These are phyloP conservation scores for Beris chalybata DNA, from an alignment of 2,888 invertebrate genomes.

Conservation along the genomic window DNA sequence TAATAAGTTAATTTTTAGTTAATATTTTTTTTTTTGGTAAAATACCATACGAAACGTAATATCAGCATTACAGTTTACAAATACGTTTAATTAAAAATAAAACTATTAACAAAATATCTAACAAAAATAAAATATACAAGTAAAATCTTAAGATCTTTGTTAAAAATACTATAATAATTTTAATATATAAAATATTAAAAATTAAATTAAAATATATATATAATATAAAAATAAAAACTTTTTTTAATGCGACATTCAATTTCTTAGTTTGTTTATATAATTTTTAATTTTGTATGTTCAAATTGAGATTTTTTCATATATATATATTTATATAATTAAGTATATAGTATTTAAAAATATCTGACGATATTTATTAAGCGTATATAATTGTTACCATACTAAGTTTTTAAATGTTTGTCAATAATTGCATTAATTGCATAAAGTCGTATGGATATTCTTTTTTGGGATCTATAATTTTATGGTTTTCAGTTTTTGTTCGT, in stretches of 20 bases:
- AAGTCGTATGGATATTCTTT: no score
- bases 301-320: neutral
- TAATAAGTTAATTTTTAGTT: neutral
- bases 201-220: no score
- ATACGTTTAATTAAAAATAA: constrained; percentile 30
- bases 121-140: neutral
- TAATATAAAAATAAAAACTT: no score
- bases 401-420: constrained; percentile 13
- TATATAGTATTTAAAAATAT: constrained; percentile 23
- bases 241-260: no score
- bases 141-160: neutral
- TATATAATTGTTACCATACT: constrained; percentile 32
- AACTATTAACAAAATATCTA: neutral
- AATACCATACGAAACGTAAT: constrained; percentile 65
- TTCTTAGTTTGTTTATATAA: no score
- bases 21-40: constrained; percentile 52
- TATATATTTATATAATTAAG: constrained; percentile 13
- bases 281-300: neutral
- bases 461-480: no score
- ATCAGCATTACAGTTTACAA: constrained; percentile 60
- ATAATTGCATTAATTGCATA: neutral
- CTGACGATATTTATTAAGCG: constrained; percentile 38
- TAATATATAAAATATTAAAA: constrained; percentile 1
- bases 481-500: no score
- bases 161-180: neutral